phyloP scores from a whole-genome alignment of 2,113 vertebrate genomes.

The Morone saxatilis region DNA sequence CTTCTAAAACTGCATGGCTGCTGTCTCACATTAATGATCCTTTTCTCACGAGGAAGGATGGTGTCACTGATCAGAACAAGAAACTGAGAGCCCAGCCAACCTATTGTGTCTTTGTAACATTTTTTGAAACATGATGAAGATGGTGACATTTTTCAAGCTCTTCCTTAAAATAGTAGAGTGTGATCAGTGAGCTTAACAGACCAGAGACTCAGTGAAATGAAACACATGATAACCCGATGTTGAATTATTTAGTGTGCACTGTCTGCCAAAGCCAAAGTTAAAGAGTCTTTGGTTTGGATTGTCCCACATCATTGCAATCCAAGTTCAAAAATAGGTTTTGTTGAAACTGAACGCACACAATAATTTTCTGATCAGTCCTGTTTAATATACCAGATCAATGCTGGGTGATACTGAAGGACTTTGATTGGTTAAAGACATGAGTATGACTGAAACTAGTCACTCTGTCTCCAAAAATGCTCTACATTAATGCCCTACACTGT shows the following conservation, averaged over 20 bases:
- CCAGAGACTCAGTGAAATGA: conserved; percentile 30
- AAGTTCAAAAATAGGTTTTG: background rate
- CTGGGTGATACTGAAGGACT: conserved; percentile 16
- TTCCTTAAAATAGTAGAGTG: background rate
- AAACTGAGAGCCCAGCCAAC: conserved; percentile 22
- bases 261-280: conserved; percentile 31
- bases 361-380: background rate
- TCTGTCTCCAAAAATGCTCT: background rate
- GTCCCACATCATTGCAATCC: background rate
- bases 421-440: conserved; percentile 10
- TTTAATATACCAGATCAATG: conserved; percentile 1
- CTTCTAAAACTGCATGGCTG: conserved; percentile 74
- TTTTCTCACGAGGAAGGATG: conserved; percentile 57
- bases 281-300: conserved; percentile 33
- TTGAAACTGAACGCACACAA: conserved; percentile 21
- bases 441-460: background rate
- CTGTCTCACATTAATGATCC: conserved; percentile 57
- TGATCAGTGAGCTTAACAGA: conserved; percentile 12
- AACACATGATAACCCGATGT: conserved; percentile 26
- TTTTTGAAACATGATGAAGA: conserved; percentile 13
- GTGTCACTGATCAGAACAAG: conserved; percentile 39
- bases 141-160: conserved; percentile 20
- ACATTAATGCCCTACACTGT: background rate
- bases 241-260: conserved; percentile 54
- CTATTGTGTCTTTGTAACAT: conserved; percentile 15